A percentile compares a stretch with the other conserved stretches of the same genome.
These are phyloP conservation scores for Caenorhabditis tropicalis DNA, from an alignment of 1,140 invertebrate genomes.

Conservation along the genomic window DNA sequence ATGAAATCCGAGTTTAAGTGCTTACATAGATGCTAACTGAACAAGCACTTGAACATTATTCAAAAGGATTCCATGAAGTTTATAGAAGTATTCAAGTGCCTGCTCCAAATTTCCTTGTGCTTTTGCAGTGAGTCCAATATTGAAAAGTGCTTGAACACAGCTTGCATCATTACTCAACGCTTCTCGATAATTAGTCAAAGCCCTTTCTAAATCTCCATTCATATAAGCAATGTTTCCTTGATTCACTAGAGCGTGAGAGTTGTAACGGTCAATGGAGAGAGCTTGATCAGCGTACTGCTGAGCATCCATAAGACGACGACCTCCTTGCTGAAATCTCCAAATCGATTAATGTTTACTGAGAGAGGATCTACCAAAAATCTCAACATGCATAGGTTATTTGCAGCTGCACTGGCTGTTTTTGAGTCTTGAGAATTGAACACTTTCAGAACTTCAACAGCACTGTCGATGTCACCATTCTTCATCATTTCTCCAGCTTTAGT, in stretches of 20 bases:
- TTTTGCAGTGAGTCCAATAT: constrained; percentile 78
- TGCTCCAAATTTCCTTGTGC: constrained; percentile 77
- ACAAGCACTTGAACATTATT: constrained; percentile 85
- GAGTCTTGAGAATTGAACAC: constrained; percentile 85
- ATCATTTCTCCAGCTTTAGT: constrained; percentile 90
- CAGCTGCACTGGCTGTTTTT: constrained; percentile 83
- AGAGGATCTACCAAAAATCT: constrained; percentile 79
- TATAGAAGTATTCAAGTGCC: constrained; percentile 82
- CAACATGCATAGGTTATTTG: constrained; percentile 89
- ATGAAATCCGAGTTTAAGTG: neutral
- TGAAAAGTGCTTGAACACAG: constrained; percentile 83
- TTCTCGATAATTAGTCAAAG: constrained; percentile 79
- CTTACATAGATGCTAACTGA: constrained; percentile 83
- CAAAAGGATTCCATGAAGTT: constrained; percentile 81
- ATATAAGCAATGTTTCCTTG: constrained; percentile 83
- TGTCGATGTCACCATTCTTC: constrained; percentile 82
- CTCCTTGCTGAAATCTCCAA: constrained; percentile 60
- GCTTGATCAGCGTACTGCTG: constrained; percentile 83
- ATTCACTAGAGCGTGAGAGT: constrained; percentile 85
- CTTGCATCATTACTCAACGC: constrained; percentile 49
- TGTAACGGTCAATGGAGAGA: constrained; percentile 81
- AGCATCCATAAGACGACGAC: constrained; percentile 82
- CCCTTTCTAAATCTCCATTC: constrained; percentile 80
- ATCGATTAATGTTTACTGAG: neutral
- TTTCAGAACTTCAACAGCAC: constrained; percentile 85